These are phyloP conservation scores for Drosophila yooni DNA, from an alignment of 2,888 invertebrate genomes.

Conservation along the genomic window DNA sequence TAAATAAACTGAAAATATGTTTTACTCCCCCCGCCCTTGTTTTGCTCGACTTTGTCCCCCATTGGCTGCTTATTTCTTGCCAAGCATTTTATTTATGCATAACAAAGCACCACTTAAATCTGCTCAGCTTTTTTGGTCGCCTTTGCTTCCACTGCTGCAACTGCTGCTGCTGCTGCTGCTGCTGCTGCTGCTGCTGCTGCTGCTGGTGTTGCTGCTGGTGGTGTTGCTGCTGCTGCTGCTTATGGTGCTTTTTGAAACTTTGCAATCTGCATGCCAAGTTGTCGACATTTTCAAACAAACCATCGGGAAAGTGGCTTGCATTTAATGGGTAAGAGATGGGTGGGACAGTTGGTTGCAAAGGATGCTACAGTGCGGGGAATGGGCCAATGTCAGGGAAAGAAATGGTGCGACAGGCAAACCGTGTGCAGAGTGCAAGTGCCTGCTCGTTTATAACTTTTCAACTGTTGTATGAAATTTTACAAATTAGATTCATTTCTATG, in stretches of 20 bases:
- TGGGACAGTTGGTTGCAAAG: conserved; percentile 8
- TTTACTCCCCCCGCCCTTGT: conserved; percentile 33
- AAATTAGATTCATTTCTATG: conserved; percentile 81
- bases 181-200: conserved; percentile 29
- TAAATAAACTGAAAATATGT: conserved; percentile 80
- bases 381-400: conserved; percentile 5
- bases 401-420: conserved; percentile 45
- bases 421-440: conserved; percentile 76
- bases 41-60: conserved; percentile 36
- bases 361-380: conserved; percentile 8
- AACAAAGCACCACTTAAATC: conserved; percentile 80
- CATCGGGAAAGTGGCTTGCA: conserved; percentile 45
- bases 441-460: conserved; percentile 81
- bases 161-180: conserved; percentile 2
- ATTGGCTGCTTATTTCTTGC: conserved; percentile 64
- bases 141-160: conserved; percentile 31
- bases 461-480: conserved; percentile 81
- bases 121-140: conserved; percentile 63
- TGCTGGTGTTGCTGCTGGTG: conserved; percentile 35
- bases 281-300: conserved; percentile 80
- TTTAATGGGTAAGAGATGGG: conserved; percentile 12
- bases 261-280: conserved; percentile 80
- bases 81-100: conserved; percentile 79
- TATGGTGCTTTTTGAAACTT: conserved; percentile 74
- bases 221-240: conserved; percentile 34